Percentiles rank a stretch among this genome's conserved stretches.
phyloP scores from a whole-genome alignment of 2,797 vertebrate genomes.

The Sebastes hubbsi region DNA sequence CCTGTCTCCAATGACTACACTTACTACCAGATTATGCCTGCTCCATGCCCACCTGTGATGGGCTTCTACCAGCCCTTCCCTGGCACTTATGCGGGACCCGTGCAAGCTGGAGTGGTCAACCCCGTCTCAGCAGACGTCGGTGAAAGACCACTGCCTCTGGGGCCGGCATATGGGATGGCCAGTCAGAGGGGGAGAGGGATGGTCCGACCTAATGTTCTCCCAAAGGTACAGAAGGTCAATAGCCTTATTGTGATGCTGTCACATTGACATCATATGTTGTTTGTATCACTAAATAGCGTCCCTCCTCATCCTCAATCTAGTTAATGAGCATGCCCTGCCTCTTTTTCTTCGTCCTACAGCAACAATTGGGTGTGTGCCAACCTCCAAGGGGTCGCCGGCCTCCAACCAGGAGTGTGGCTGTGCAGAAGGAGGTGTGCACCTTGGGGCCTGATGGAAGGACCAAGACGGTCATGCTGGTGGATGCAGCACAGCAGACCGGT shows the following conservation, averaged over 20 bases:
- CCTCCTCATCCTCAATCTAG: background rate
- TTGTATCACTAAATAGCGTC: background rate
- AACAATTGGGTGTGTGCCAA: constrained; percentile 77
- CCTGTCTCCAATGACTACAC: constrained; percentile 93
- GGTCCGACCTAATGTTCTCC: constrained; percentile 82
- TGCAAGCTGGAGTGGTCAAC: constrained; percentile 88
- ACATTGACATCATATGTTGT: background rate
- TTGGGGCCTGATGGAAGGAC: constrained; percentile 91
- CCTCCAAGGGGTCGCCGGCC: constrained; percentile 89
- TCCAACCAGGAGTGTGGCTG: constrained; percentile 91
- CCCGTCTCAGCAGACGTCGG: constrained; percentile 87
- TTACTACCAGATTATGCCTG: constrained; percentile 96
- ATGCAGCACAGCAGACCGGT: constrained; percentile 87
- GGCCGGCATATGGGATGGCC: constrained; percentile 85
- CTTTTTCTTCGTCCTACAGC: constrained; percentile 44
- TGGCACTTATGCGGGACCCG: constrained; percentile 85
- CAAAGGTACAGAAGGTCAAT: constrained; percentile 84
- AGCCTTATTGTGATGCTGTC: background rate
- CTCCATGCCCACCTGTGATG: constrained; percentile 96
- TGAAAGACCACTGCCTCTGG: constrained; percentile 85
- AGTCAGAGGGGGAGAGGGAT: constrained; percentile 87
- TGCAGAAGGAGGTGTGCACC: constrained; percentile 95
- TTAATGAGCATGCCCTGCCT: background rate
- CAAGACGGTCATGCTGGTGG: constrained; percentile 94
- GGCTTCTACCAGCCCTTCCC: constrained; percentile 98